Conservation (phyloP, 2,888 invertebrate genomes). For the Cataglyphis altisquamis region DNA sequence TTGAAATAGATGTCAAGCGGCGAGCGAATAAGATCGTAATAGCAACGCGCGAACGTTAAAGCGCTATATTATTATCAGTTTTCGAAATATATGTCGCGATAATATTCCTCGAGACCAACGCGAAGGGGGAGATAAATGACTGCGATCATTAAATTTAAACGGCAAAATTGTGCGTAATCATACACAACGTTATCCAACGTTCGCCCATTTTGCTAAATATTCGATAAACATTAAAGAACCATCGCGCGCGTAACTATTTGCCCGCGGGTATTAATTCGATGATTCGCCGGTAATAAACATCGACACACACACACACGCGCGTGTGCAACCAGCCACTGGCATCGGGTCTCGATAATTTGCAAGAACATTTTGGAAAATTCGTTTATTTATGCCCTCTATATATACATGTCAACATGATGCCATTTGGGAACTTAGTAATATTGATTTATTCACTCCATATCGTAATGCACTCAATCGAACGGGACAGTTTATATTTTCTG, state of each 20-base stretch:
- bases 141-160: constrained; percentile 33
- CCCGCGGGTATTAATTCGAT: constrained; percentile 31
- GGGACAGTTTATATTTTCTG: constrained; percentile 39
- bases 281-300: constrained; percentile 31
- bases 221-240: constrained; percentile 44
- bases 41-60: neutral
- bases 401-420: constrained; percentile 12
- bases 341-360: constrained; percentile 31
- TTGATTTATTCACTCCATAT: constrained; percentile 41
- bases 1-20: constrained; percentile 47
- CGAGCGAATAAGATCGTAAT: neutral
- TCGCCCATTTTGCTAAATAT: constrained; percentile 32
- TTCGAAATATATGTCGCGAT: neutral
- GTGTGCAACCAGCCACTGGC: neutral
- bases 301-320: constrained; percentile 3
- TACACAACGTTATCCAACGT: constrained; percentile 12
- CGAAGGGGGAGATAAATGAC: constrained; percentile 24
- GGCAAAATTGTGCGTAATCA: constrained; percentile 35
- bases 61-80: neutral
- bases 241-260: constrained; percentile 42
- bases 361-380: constrained; percentile 37
- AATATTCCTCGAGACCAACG: neutral
- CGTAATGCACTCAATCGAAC: constrained; percentile 7
- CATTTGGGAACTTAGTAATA: constrained; percentile 48
- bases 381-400: constrained; percentile 33